phyloP scores from a whole-genome alignment of 30 jellyfish, hydroid and myxozoan genomes.

The Aurelia sp. region DNA sequence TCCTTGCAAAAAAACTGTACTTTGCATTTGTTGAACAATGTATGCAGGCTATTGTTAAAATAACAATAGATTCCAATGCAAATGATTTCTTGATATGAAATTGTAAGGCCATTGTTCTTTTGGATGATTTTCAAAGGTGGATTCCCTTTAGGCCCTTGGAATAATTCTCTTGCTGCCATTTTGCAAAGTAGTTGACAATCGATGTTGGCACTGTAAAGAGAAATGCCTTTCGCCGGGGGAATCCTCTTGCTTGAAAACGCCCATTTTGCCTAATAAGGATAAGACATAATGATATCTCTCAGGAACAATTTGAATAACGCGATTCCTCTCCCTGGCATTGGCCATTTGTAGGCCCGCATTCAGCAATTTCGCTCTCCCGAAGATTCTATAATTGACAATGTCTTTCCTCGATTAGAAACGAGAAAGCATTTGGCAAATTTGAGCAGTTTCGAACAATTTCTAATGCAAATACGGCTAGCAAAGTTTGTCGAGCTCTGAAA shows the following conservation, averaged over 20 bases:
- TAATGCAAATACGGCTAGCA: constrained; percentile 75
- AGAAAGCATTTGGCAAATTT: not conserved
- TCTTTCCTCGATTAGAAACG: constrained; percentile 5
- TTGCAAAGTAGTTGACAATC: no score
- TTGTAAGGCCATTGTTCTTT: no score
- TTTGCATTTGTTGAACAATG: no score
- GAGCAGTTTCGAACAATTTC: constrained; percentile 26
- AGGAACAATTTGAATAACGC: constrained; percentile 33
- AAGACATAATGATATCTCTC: constrained; percentile 14
- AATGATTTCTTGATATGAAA: no score
- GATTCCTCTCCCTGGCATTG: constrained; percentile 4
- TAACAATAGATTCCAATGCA: no score
- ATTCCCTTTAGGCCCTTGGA: no score
- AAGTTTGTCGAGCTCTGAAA: constrained; percentile 66
- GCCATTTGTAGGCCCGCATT: constrained; percentile 61
- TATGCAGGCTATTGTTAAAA: no score
- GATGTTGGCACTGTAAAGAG: not conserved
- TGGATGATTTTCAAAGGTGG: no score
- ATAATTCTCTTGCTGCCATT: no score
- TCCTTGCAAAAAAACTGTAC: no score
- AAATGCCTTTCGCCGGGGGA: constrained; percentile 37
- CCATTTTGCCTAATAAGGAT: constrained; percentile 64
- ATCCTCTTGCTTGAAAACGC: constrained; percentile 45
- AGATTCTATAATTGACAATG: not conserved
- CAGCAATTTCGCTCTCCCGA: not conserved